Base-by-base conservation (phyloP, 2,113 vertebrate genomes). In the Vidua macroura region DNA sequence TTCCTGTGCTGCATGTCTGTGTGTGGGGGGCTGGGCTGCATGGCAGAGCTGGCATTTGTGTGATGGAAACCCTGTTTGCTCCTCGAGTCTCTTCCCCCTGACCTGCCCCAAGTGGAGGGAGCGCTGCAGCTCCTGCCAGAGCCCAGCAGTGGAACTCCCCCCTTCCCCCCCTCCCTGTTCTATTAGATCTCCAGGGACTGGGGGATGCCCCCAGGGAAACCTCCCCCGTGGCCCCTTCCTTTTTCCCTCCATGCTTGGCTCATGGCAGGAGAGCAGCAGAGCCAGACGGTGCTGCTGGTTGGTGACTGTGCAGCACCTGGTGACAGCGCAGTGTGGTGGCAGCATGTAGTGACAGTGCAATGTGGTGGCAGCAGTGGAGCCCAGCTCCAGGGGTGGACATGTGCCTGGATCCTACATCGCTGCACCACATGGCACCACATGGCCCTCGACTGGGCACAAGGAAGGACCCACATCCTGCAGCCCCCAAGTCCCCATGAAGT, bases 171-270 rank as follows among this genome's bases (percentile, higher is more conserved):
- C 37, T 55, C 33, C 23, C 52, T 7, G 1, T 35, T 53, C 56
- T 51, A 31, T 33, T 17, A 35, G 23, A 23, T 41, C 44, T 76
- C n/a, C 41, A 15, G 41, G 43, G 58, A 44, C 43, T 24, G 39
- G 37, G 41, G 41, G 51, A 46, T n/a, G n/a, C 31, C 69, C 43
- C 52, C 4, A 72, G 27, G 30, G 27, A 46, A 64, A 22, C 14
- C 30, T 74, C 63, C 21, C 27, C 41, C 13, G 5, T 28, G 67
- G 14, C 30, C 51, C 22, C 30, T 88, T 62, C 55, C 30, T 62
- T 76, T 15, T 77, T n/a, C 15, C 35, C 20, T 44, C 44, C 4
- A 6, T 0, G 0, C 37, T 59, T 2, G 1, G 67, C 53, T 87
- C 37, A 3, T 11, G 39, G 24, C 55, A 43, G 4, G 37, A 24